phyloP scores from a whole-genome alignment of 2,113 vertebrate genomes.

The Sylvietta virens region DNA sequence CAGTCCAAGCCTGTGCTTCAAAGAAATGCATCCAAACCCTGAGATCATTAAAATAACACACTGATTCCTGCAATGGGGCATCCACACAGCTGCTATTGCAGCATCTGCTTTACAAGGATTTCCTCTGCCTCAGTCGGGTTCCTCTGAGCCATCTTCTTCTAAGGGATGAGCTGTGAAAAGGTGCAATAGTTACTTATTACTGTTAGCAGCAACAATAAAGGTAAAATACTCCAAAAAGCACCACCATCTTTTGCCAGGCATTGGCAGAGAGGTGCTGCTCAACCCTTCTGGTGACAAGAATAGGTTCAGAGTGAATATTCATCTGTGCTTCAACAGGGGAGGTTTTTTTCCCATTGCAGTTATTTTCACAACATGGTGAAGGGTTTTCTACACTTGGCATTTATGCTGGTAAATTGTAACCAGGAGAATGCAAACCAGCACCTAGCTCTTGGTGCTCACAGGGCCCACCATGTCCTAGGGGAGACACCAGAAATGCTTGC shows the following conservation, averaged over 20 bases:
- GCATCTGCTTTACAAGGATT: background rate
- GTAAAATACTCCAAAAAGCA: background rate
- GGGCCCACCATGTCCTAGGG: background rate
- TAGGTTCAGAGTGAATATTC: background rate
- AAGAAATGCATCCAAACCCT: slow-evolving; percentile 38
- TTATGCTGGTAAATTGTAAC: background rate
- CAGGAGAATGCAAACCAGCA: background rate
- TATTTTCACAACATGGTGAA: background rate
- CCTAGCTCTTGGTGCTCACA: background rate
- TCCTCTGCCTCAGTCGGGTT: background rate
- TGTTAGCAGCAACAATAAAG: background rate
- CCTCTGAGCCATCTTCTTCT: background rate
- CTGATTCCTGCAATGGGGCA: slow-evolving; percentile 17
- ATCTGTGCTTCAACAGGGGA: background rate
- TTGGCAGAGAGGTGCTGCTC: background rate
- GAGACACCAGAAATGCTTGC: background rate
- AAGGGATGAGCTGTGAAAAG: background rate
- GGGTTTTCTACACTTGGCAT: background rate
- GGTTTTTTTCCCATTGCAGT: background rate
- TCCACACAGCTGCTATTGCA: background rate
- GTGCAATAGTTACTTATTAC: background rate
- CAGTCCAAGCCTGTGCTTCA: background rate
- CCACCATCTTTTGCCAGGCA: background rate
- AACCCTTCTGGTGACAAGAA: background rate
- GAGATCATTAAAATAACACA: background rate